phyloP scores from a whole-genome alignment of 2,888 invertebrate genomes.

The Tipula helvola region DNA sequence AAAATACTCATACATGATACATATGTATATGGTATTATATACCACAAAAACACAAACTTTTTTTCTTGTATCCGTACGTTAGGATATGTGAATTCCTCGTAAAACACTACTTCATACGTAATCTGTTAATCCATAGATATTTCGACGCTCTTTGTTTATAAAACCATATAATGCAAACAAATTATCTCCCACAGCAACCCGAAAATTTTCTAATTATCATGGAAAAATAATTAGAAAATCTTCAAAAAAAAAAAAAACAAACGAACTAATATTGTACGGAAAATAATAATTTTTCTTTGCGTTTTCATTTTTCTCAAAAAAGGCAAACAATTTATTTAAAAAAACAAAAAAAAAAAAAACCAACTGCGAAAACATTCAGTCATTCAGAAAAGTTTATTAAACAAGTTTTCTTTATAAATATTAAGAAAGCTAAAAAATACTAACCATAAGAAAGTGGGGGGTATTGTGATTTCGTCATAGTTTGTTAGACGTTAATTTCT shows the following conservation, averaged over 20 bases:
- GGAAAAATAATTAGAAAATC: conserved; percentile 4
- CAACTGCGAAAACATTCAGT: background rate
- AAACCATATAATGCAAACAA: background rate
- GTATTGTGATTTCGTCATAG: background rate
- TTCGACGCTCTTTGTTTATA: background rate
- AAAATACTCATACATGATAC: background rate
- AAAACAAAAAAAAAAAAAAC: background rate
- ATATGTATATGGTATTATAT: background rate
- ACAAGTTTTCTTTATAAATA: background rate
- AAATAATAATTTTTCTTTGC: background rate
- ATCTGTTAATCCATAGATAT: conserved; percentile 4
- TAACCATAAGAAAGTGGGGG: background rate
- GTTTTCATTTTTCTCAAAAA: background rate
- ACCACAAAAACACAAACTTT: background rate
- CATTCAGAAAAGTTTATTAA: background rate
- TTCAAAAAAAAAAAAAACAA: background rate
- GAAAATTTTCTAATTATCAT: background rate
- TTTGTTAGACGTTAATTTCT: background rate
- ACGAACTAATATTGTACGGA: background rate
- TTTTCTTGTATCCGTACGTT: background rate
- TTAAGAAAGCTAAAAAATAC: background rate
- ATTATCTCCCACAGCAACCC: conserved; percentile 4
- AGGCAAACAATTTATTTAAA: background rate
- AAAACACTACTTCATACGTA: background rate
- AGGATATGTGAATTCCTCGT: background rate